Evolutionary conservation across 2,888 invertebrate species (phyloP).

Genomic region (Brachyptera risi): DNA sequence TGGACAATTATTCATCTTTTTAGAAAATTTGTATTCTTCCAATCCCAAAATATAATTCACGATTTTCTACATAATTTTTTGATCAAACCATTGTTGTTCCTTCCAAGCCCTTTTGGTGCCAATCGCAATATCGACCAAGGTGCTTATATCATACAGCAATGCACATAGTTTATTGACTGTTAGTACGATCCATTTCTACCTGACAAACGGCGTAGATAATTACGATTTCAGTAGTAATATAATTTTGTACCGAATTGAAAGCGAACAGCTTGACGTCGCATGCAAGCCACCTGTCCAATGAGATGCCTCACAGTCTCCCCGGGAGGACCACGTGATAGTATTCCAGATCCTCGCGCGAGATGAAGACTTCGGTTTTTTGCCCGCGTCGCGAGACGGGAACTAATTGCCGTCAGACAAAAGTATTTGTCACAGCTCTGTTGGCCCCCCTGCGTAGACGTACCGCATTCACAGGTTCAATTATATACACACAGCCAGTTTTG

Average conservation of each 20-base stretch:
- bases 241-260: not conserved
- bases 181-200: not conserved
- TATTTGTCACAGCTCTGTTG: not conserved
- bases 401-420: not conserved
- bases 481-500: too few species aligned
- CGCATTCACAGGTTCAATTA: too few species aligned
- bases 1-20: too few species aligned
- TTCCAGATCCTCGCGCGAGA: slow-evolving; percentile 11
- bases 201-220: not conserved
- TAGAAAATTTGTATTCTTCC: too few species aligned
- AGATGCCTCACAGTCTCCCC: not conserved
- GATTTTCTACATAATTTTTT: too few species aligned
- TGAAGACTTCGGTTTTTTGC: not conserved
- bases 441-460: too few species aligned
- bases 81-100: too few species aligned
- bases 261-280: slow-evolving; percentile 9
- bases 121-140: too few species aligned
- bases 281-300: slow-evolving; percentile 13
- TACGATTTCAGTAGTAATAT: not conserved
- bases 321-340: not conserved
- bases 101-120: too few species aligned
- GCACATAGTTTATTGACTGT: too few species aligned
- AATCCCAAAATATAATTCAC: too few species aligned
- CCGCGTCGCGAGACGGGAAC: not conserved
- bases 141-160: too few species aligned